Evolutionary conservation across 1,140 invertebrate species (phyloP).

Genomic region (Drosophila truncata): DNA sequence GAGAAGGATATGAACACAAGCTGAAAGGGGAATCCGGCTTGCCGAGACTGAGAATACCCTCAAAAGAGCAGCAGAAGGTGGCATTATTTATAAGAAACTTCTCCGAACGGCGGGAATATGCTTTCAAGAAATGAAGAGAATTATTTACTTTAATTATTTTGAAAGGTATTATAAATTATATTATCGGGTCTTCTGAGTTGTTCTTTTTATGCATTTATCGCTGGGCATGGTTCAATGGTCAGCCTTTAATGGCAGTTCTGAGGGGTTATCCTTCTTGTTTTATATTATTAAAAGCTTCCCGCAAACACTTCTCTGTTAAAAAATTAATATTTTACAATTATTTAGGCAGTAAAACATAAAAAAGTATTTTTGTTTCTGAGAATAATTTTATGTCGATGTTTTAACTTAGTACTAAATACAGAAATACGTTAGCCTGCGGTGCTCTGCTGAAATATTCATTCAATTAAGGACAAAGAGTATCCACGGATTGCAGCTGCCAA

Average conservation of each 20-base stretch:
- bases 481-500: slow-evolving; percentile 7
- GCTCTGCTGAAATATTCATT: slow-evolving; percentile 2
- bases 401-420: background rate
- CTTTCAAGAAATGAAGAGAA: background rate
- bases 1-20: slow-evolving; percentile 12
- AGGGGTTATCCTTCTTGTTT: background rate
- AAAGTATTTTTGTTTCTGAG: background rate
- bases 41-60: slow-evolving; percentile 38
- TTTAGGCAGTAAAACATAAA: background rate
- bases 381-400: background rate
- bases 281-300: background rate
- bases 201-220: background rate
- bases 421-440: background rate
- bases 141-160: slow-evolving; percentile 19
- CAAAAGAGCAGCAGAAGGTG: slow-evolving; percentile 31
- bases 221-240: background rate
- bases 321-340: background rate
- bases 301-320: background rate
- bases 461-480: slow-evolving; percentile 32
- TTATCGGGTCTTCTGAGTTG: background rate
- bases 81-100: slow-evolving; percentile 26
- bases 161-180: slow-evolving; percentile 3
- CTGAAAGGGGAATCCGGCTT: slow-evolving; percentile 39
- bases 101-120: background rate
- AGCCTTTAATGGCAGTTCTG: background rate